Evolutionary conservation across 2,888 invertebrate genomes (phyloP), one percentile per base, ranked within the genome.

Genomic region (Phlogophora meticulosa): DNA sequence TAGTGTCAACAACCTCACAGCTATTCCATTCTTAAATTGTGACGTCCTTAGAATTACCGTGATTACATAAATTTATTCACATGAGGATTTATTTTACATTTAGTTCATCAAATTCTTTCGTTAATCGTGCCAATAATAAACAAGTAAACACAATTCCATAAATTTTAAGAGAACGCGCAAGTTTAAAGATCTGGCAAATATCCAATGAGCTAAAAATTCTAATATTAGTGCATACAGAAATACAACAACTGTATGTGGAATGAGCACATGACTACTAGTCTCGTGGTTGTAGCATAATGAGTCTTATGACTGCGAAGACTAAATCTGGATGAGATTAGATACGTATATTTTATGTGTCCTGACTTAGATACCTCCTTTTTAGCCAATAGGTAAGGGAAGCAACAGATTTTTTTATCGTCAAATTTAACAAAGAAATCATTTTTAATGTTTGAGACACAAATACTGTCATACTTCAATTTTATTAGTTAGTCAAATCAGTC

Each of bases 201-300:
- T 92, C 95, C 95, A 95, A 89, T 85, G 87, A 85, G 89, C 93
- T 92, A 91, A 94, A 94, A 93, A 90, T 86, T 91, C 95, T 94
- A 94, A 93, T 92, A 94, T 92, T 95, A 95, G 93, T 90, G 82
- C 87, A 89, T 81, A 88, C 92, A 91, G 90, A 94, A 93, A 93
- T 93, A 94, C 88, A 89, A 89, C 88, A 85, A 87, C 80, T 84
- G 87, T 88, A 87, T 90, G 90, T 87, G 90, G 88, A 91, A 91
- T 88, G 92, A 88, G 92, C 95, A 93, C 94, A 94, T 94, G 94
- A 95, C 89, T 89, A 81, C 83, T 83, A 81, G 81, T 89, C 90
- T 84, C 87, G 88, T 87, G 86, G 82, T 85, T 76, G 74, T 34
- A 59, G 65, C 61, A 82, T 65, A 74, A 69, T 74, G 76, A 70